Percentiles rank a stretch among this genome's conserved stretches.
Evolutionary conservation across 2,888 invertebrate species (phyloP).

Genomic region (Noctua janthina): DNA sequence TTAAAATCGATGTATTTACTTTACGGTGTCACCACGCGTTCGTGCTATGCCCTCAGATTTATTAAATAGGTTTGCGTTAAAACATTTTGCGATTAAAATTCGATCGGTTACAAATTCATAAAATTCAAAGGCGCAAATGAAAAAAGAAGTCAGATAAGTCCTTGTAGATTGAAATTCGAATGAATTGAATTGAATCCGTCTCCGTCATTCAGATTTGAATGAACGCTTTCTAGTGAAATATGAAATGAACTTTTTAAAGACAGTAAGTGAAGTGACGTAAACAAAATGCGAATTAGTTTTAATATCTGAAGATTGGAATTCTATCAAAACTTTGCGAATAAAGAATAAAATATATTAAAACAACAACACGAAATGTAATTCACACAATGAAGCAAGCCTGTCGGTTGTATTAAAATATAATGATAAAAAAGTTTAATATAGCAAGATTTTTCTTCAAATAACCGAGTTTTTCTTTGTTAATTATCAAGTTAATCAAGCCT

Average conservation of each 20-base stretch:
- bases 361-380: neutral
- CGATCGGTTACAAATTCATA: constrained; percentile 10
- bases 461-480: constrained; percentile 36
- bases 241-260: constrained; percentile 57
- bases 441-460: constrained; percentile 16
- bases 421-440: constrained; percentile 18
- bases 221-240: constrained; percentile 59
- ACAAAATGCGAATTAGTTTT: constrained; percentile 47
- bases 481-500: constrained; percentile 37
- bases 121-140: constrained; percentile 10
- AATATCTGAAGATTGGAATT: constrained; percentile 51
- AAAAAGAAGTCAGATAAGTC: constrained; percentile 31
- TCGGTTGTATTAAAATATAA: constrained; percentile 16
- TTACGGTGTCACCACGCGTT: too few species aligned
- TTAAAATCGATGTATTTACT: too few species aligned
- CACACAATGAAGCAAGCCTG: neutral
- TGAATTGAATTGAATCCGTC: constrained; percentile 48
- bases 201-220: constrained; percentile 59
- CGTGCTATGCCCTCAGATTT: too few species aligned
- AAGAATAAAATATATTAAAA: constrained; percentile 7
- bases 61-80: neutral
- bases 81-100: too few species aligned
- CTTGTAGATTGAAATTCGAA: constrained; percentile 47
- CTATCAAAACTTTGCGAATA: constrained; percentile 13
- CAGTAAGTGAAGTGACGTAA: constrained; percentile 54